These are phyloP conservation scores for Platerodrilus igneus DNA, from an alignment of 2,888 invertebrate genomes.

Conservation along the genomic window DNA sequence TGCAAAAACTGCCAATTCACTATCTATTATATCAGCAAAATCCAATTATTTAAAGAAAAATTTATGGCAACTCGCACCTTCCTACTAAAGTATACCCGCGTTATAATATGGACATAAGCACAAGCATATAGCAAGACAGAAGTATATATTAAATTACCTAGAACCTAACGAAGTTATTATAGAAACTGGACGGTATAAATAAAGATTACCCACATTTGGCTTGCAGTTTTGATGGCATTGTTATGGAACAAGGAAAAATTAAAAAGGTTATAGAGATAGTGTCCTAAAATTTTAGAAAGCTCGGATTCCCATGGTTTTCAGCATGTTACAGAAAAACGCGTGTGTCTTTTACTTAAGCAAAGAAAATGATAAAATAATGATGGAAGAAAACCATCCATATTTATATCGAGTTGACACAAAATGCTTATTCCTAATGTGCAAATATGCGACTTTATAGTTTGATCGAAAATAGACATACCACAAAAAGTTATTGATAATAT, in stretches of 20 bases:
- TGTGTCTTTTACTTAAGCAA: not conserved
- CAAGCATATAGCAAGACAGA: constrained; percentile 4
- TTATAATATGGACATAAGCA: constrained; percentile 1
- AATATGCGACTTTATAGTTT: constrained; percentile 1
- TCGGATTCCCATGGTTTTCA: not conserved
- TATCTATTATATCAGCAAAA: constrained; percentile 5
- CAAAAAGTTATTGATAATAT: not conserved
- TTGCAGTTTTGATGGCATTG: constrained; percentile 1
- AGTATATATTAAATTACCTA: not conserved
- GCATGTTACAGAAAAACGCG: not conserved
- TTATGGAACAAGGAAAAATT: constrained; percentile 1
- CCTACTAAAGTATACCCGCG: constrained; percentile 3
- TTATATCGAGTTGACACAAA: not conserved
- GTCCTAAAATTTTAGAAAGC: not conserved
- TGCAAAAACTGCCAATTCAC: constrained; percentile 5
- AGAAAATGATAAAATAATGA: constrained; percentile 1
- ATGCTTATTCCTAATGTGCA: constrained; percentile 1
- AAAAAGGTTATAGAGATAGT: not conserved
- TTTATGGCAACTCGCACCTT: constrained; percentile 7
- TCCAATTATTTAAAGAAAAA: constrained; percentile 10
- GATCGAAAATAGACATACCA: not conserved
- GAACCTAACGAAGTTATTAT: not conserved
- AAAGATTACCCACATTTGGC: not conserved
- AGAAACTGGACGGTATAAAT: not conserved
- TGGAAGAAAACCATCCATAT: constrained; percentile 2